Evolutionary conservation across 2,113 vertebrate genomes (phyloP).

Genomic region (Siniperca knerii): DNA sequence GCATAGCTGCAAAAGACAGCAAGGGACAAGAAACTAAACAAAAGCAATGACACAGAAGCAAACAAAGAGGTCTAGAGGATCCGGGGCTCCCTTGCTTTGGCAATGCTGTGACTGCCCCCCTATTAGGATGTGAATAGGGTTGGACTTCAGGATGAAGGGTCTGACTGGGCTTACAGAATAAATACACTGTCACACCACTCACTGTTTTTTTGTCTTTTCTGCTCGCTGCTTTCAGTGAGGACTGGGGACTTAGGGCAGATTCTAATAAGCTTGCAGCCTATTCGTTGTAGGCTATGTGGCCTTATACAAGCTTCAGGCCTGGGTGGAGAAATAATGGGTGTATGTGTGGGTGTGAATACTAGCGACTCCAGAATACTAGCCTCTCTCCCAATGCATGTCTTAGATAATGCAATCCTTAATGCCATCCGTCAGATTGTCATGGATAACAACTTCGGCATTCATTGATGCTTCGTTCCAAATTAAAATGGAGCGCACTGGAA

Average conservation of each 20-base stretch:
- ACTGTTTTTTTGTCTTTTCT: constrained; percentile 51
- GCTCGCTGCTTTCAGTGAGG: constrained; percentile 43
- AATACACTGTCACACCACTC: constrained; percentile 66
- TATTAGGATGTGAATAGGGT: constrained; percentile 62
- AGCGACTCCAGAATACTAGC: constrained; percentile 56
- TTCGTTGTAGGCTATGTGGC: constrained; percentile 46
- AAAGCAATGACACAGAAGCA: constrained; percentile 68
- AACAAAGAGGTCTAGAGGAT: constrained; percentile 67
- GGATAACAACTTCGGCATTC: constrained; percentile 78
- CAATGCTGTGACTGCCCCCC: constrained; percentile 41
- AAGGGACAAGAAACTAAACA: constrained; percentile 64
- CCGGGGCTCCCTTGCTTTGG: constrained; percentile 40
- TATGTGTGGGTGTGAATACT: constrained; percentile 45
- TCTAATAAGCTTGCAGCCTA: constrained; percentile 55
- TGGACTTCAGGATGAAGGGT: constrained; percentile 50
- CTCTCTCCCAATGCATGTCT: constrained; percentile 59
- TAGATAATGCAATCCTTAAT: constrained; percentile 77
- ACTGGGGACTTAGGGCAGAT: constrained; percentile 50
- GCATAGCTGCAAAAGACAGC: constrained; percentile 50
- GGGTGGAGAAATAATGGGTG: constrained; percentile 54
- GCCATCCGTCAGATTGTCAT: constrained; percentile 79
- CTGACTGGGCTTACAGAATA: constrained; percentile 49
- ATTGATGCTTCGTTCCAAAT: constrained; percentile 80
- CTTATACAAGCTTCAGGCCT: constrained; percentile 48
- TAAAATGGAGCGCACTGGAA: constrained; percentile 81